Percentiles rank a stretch among this genome's conserved stretches.
These are phyloP conservation scores for Nomada hirtipes DNA, from an alignment of 2,888 invertebrate genomes.

Conservation along the genomic window DNA sequence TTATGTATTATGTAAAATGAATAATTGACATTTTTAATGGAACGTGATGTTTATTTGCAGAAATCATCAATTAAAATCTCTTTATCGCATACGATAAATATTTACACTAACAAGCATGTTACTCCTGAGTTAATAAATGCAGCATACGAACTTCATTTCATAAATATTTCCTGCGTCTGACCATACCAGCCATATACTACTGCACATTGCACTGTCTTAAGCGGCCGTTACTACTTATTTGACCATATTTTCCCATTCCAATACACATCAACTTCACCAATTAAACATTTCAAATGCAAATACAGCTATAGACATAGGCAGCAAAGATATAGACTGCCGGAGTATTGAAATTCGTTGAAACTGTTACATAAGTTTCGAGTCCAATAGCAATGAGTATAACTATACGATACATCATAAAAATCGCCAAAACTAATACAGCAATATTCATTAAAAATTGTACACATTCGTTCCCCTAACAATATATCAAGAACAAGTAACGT, in stretches of 20 bases:
- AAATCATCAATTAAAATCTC: not conserved
- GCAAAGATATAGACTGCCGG: not conserved
- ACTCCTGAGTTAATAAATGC: not conserved
- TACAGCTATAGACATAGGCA: not conserved
- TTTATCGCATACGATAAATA: not conserved
- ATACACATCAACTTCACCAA: not conserved
- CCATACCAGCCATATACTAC: conserved; percentile 17
- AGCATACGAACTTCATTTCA: not conserved
- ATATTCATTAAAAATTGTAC: not conserved
- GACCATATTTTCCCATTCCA: not conserved
- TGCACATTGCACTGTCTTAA: not conserved
- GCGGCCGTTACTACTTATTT: not conserved
- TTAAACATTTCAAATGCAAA: not conserved
- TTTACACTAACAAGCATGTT: not conserved
- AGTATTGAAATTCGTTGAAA: conserved; percentile 21
- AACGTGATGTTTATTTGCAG: not conserved
- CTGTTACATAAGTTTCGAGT: conserved; percentile 42
- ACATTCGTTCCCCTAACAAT: not conserved
- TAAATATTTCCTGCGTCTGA: conserved; percentile 6
- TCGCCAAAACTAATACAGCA: no score
- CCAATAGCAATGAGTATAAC: not conserved
- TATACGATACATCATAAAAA: not conserved
- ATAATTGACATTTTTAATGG: conserved; percentile 1
- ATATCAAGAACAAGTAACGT: not conserved
- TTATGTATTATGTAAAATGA: not conserved